Evolutionary conservation across 37 sponge, comb jelly and placozoan species (phyloP).

Genomic region (Spongia lamella): DNA sequence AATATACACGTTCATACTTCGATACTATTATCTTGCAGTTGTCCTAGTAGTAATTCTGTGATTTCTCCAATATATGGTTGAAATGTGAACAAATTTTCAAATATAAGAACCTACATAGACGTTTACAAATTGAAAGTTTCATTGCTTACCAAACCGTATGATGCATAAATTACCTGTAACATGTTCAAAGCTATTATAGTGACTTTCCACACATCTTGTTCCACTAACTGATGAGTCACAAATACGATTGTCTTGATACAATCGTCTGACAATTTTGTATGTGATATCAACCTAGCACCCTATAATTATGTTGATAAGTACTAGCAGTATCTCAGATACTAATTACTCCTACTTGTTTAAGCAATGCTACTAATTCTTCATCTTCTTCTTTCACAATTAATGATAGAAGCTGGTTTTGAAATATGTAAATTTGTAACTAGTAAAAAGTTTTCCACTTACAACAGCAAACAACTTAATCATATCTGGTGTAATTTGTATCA

Average conservation of each 20-base stretch:
- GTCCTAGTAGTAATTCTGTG: slow-evolving; percentile 31
- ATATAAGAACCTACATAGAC: slow-evolving; percentile 58
- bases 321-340: neutral
- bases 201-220: slow-evolving; percentile 48
- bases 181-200: slow-evolving; percentile 21
- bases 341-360: slow-evolving; percentile 29
- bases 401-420: slow-evolving; percentile 43
- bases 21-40: slow-evolving; percentile 44
- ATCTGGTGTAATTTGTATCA: no score
- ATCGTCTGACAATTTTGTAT: neutral
- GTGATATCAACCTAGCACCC: neutral
- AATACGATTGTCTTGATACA: neutral
- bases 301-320: no score
- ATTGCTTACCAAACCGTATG: no score
- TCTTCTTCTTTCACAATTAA: slow-evolving; percentile 63
- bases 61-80: slow-evolving; percentile 5
- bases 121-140: no score
- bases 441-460: no score
- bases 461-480: no score
- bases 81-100: slow-evolving; percentile 74
- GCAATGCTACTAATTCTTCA: slow-evolving; percentile 44
- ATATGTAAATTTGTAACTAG: neutral
- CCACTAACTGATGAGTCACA: slow-evolving; percentile 11
- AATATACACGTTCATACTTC: slow-evolving; percentile 41
- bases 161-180: slow-evolving; percentile 64